These are phyloP conservation scores for Chloroceryle aenea DNA, from an alignment of 2,113 vertebrate species.

Conservation along the genomic window DNA sequence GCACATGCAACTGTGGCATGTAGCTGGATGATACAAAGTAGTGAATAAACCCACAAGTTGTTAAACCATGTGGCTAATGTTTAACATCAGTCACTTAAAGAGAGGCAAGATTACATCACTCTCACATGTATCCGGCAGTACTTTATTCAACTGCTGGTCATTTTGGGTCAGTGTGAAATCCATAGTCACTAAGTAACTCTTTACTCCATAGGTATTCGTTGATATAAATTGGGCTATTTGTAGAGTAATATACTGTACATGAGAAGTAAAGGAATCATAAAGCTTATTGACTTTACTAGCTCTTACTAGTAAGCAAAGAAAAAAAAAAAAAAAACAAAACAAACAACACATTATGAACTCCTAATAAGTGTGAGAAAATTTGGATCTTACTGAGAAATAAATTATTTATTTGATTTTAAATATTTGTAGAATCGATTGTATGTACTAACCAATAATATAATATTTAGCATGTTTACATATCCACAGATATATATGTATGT, in stretches of 20 bases:
- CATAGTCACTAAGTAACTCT: background rate
- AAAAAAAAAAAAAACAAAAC: background rate
- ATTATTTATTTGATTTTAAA: conserved; percentile 31
- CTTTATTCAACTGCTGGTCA: background rate
- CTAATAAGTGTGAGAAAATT: background rate
- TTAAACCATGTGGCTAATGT: background rate
- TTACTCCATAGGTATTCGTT: background rate
- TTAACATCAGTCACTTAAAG: background rate
- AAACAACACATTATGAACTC: background rate
- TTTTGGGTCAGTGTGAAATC: background rate
- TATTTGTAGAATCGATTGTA: background rate
- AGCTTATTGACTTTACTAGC: background rate
- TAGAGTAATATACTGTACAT: background rate
- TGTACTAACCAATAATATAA: conserved; percentile 2
- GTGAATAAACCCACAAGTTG: background rate
- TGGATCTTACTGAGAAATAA: background rate
- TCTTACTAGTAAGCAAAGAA: background rate
- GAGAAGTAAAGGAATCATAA: background rate
- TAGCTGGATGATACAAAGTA: background rate
- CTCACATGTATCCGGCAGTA: background rate
- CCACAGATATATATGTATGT: background rate
- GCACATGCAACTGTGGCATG: background rate
- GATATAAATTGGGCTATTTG: background rate
- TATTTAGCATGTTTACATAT: background rate
- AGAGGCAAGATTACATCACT: background rate